Percentiles rank a stretch among this genome's conserved stretches.
Evolutionary conservation across 2,797 vertebrate genomes (phyloP).

Genomic region (Ateles fusciceps): DNA sequence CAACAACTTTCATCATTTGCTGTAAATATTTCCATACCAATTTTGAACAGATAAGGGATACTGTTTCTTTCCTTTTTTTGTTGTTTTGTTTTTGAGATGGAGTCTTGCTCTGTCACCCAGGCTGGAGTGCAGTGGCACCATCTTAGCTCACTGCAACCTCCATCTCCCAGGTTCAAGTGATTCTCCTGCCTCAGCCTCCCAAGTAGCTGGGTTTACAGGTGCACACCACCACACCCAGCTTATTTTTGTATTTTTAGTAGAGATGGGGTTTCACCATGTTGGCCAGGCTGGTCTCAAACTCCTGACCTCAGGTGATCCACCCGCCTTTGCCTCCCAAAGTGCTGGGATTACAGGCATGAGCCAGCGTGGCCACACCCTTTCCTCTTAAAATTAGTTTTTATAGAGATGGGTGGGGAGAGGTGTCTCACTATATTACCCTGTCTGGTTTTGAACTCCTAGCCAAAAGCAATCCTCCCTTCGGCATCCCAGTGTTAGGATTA

Average conservation of each 20-base stretch:
- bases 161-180: background rate
- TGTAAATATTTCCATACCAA: background rate
- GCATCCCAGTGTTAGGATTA: background rate
- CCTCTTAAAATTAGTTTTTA: background rate
- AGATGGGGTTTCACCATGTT: background rate
- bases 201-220: background rate
- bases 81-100: background rate
- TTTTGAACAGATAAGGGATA: background rate
- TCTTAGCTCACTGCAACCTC: background rate
- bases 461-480: background rate
- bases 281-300: background rate
- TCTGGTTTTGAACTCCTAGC: background rate
- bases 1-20: background rate
- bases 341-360: background rate
- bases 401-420: background rate
- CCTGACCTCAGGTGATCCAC: background rate
- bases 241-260: background rate
- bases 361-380: fast-evolving
- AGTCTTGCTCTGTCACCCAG: background rate
- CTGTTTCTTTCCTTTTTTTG: background rate
- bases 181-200: background rate
- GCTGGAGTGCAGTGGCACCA: background rate
- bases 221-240: background rate
- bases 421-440: background rate
- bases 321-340: background rate